phyloP scores from a whole-genome alignment of 2,113 vertebrate species.

The Nannospalax galili region DNA sequence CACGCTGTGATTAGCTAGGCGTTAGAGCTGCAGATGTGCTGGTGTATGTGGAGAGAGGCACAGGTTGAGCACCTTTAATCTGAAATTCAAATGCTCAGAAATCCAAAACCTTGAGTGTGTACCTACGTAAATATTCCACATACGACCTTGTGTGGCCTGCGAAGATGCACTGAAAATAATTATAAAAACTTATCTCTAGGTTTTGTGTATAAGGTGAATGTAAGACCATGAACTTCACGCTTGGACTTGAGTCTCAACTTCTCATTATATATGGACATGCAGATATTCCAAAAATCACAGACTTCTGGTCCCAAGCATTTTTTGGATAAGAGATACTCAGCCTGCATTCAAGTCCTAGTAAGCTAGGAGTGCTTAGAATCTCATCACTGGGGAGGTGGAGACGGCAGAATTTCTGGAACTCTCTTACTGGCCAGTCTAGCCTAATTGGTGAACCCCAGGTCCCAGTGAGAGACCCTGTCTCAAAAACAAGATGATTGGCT shows the following conservation, averaged over 20 bases:
- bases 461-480: background rate
- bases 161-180: background rate
- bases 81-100: background rate
- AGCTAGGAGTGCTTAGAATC: background rate
- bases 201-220: no score
- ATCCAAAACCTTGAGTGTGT: background rate
- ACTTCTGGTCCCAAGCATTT: no score
- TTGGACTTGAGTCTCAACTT: no score
- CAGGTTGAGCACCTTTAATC: background rate
- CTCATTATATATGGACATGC: no score
- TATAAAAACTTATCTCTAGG: no score
- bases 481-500: background rate
- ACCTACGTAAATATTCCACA: background rate
- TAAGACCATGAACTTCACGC: no score
- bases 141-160: background rate
- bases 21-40: background rate
- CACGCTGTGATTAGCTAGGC: background rate
- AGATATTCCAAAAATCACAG: no score
- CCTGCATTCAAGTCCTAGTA: no score
- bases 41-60: background rate
- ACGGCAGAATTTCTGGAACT: background rate
- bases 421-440: background rate
- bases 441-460: background rate
- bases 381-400: background rate
- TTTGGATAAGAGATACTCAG: no score